phyloP scores from a whole-genome alignment of 1,140 invertebrate genomes.

The Sitodiplosis mosellana region DNA sequence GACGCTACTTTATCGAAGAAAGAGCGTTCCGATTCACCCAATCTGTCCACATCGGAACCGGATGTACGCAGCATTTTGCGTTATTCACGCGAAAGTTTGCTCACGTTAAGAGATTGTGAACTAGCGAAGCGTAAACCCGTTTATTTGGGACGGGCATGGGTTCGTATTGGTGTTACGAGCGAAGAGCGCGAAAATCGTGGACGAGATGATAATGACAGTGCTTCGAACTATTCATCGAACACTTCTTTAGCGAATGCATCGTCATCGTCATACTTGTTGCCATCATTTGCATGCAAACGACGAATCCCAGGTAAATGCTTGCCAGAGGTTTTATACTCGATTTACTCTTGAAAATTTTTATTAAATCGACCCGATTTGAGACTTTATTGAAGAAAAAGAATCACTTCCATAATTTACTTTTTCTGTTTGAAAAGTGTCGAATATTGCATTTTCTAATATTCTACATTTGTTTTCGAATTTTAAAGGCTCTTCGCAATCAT shows the following conservation, averaged over 20 bases:
- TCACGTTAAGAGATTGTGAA: neutral
- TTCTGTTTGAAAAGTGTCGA: no score
- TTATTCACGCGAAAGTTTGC: neutral
- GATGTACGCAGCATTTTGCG: neutral
- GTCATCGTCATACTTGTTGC: conserved; percentile 22
- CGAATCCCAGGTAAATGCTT: conserved; percentile 8
- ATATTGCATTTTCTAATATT: no score
- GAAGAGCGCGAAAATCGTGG: neutral
- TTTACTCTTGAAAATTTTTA: conserved; percentile 1
- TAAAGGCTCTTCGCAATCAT: neutral
- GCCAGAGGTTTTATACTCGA: neutral
- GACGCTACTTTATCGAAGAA: no score
- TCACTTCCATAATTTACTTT: no score
- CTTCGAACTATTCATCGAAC: neutral
- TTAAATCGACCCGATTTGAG: no score
- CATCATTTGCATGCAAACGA: conserved; percentile 18
- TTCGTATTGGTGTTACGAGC: neutral
- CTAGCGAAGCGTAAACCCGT: neutral
- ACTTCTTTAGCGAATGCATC: neutral
- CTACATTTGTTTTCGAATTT: no score
- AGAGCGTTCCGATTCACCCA: no score
- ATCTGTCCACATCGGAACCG: neutral
- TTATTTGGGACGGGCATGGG: neutral
- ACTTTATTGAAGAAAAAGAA: no score
- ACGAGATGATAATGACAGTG: neutral